A percentile compares a stretch with the other conserved stretches of the same genome.
Conservation (phyloP, 2,797 vertebrate species). For the Pseudochromis fuscus region DNA sequence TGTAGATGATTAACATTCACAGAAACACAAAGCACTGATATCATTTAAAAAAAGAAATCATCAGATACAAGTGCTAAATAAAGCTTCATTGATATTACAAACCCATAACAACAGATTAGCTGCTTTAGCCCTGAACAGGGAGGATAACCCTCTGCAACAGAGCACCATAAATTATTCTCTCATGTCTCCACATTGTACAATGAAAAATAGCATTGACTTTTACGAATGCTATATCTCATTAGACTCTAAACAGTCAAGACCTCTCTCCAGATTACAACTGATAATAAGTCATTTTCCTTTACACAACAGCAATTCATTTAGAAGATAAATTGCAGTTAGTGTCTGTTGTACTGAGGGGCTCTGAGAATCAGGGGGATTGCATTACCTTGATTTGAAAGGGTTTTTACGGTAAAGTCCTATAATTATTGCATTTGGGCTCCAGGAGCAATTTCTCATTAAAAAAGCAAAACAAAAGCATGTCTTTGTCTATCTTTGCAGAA, state of each 20-base stretch:
- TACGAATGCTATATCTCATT: conserved; percentile 50
- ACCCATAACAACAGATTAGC: conserved; percentile 21
- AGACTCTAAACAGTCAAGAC: conserved; percentile 36
- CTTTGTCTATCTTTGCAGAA: background rate
- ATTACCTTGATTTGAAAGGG: background rate
- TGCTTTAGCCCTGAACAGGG: conserved; percentile 4
- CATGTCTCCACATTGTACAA: conserved; percentile 1
- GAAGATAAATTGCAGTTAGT: conserved; percentile 6
- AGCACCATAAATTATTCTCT: conserved; percentile 26
- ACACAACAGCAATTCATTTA: conserved; percentile 32
- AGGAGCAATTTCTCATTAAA: background rate
- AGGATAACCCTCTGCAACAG: conserved; percentile 39
- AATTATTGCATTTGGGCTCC: background rate
- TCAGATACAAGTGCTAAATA: conserved; percentile 15
- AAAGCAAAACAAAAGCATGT: background rate
- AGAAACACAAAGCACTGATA: conserved; percentile 1
- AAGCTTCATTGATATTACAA: conserved; percentile 19
- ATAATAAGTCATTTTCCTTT: conserved; percentile 14
- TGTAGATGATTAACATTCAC: conserved; percentile 19
- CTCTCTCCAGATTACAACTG: conserved; percentile 30
- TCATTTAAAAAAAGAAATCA: background rate
- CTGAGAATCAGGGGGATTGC: background rate
- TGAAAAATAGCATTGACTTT: conserved; percentile 43
- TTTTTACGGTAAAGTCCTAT: background rate
- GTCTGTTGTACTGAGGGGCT: background rate